Conservation (phyloP, 2,888 invertebrate species). For the Vesta saturnalis region DNA sequence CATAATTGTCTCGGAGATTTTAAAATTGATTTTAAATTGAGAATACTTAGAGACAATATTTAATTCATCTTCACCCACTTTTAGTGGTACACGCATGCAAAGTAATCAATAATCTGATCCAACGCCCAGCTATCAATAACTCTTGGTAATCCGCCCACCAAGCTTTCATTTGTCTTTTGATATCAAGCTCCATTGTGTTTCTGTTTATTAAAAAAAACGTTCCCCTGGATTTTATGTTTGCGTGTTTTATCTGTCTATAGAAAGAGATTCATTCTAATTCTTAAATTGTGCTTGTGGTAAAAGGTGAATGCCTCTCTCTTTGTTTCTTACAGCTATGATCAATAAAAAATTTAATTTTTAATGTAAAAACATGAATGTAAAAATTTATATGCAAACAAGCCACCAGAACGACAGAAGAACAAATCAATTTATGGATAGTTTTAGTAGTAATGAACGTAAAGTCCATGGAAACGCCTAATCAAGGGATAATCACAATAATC, state of each 20-base stretch:
- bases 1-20: no score
- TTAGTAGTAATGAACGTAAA: slow-evolving; percentile 53
- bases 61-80: slow-evolving; percentile 35
- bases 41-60: slow-evolving; percentile 7
- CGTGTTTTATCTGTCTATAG: slow-evolving; percentile 52
- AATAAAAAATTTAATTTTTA: not conserved
- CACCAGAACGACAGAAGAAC: slow-evolving; percentile 20
- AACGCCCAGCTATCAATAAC: slow-evolving; percentile 58
- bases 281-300: slow-evolving; percentile 19
- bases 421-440: slow-evolving; percentile 42
- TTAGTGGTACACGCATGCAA: slow-evolving; percentile 46
- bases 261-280: slow-evolving; percentile 31
- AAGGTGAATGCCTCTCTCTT: no score
- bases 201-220: slow-evolving; percentile 51
- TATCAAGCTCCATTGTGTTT: slow-evolving; percentile 57
- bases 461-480: slow-evolving; percentile 59
- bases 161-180: slow-evolving; percentile 57
- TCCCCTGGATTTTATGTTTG: slow-evolving; percentile 56
- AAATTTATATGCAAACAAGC: not conserved
- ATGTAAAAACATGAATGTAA: not conserved
- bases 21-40: not conserved
- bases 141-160: slow-evolving; percentile 54
- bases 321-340: no score
- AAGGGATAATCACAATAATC: slow-evolving; percentile 62
- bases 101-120: slow-evolving; percentile 51